A percentile compares a stretch with the other conserved stretches of the same genome.
Conservation (phyloP, 2,888 invertebrate genomes). For the Poecilus cupreus region DNA sequence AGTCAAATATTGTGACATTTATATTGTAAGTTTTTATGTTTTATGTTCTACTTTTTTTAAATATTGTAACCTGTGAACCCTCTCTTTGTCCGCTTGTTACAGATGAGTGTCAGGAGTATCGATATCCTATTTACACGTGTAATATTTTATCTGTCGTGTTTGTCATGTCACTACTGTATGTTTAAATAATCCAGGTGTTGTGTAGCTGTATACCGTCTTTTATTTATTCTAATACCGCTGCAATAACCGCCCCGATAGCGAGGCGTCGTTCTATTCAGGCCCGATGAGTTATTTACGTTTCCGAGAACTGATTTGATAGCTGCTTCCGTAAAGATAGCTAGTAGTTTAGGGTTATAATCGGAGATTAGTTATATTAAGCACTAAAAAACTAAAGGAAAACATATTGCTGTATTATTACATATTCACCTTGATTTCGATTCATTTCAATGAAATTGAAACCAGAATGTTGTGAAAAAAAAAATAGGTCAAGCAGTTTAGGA, state of each 20-base stretch:
- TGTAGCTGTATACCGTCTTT: slow-evolving; percentile 57
- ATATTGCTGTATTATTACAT: no score
- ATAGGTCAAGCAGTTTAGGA: no score
- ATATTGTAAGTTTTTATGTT: no score
- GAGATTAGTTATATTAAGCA: no score
- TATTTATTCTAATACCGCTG: slow-evolving; percentile 54
- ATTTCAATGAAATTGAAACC: no score
- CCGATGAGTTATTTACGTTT: slow-evolving; percentile 3
- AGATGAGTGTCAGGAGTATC: slow-evolving; percentile 48
- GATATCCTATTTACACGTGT: slow-evolving; percentile 58
- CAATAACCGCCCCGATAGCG: slow-evolving; percentile 37
- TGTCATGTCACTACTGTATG: slow-evolving; percentile 62
- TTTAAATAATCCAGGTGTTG: slow-evolving; percentile 65
- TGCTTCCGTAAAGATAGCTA: slow-evolving; percentile 3
- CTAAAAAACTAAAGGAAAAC: no score
- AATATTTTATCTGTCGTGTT: slow-evolving; percentile 57
- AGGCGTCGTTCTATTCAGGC: background rate
- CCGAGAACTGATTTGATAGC: slow-evolving; percentile 7
- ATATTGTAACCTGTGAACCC: no score
- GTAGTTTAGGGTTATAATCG: background rate
- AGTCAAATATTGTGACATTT: no score
- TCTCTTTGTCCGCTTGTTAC: slow-evolving; percentile 54
- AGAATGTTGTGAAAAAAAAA: no score
- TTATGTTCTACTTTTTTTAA: no score
- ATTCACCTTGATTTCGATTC: no score